Percentiles rank a stretch among this genome's conserved stretches.
Conservation (phyloP, 2,888 invertebrate genomes). For the Nebria salina region DNA sequence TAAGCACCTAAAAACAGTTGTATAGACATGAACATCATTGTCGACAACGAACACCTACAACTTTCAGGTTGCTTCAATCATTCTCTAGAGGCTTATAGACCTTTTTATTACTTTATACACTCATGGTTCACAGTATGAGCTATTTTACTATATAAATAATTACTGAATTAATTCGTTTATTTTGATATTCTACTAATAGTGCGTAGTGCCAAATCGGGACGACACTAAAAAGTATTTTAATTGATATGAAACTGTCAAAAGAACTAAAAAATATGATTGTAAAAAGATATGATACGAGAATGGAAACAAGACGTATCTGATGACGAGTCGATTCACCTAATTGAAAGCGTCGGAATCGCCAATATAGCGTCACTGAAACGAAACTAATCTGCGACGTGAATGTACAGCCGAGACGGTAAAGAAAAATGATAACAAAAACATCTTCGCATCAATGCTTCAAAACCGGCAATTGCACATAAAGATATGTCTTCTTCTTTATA, state of each 20-base stretch:
- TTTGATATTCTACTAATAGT: no score
- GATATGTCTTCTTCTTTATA: not conserved
- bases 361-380: not conserved
- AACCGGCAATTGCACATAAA: not conserved
- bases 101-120: not conserved
- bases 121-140: no score
- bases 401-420: not conserved
- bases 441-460: not conserved
- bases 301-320: not conserved
- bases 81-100: not conserved
- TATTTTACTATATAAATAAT: no score
- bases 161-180: no score
- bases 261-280: no score
- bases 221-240: no score
- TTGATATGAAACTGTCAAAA: no score
- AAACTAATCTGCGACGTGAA: not conserved
- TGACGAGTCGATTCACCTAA: not conserved
- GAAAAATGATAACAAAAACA: not conserved
- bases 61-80: not conserved
- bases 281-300: not conserved
- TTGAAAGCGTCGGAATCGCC: not conserved
- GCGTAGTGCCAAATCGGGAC: no score
- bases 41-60: not conserved
- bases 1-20: not conserved
- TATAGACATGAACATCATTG: not conserved